Evolutionary conservation across 2,888 invertebrate genomes (phyloP), one percentile per base, ranked within the genome.

Genomic region (Mythimna pallens): DNA sequence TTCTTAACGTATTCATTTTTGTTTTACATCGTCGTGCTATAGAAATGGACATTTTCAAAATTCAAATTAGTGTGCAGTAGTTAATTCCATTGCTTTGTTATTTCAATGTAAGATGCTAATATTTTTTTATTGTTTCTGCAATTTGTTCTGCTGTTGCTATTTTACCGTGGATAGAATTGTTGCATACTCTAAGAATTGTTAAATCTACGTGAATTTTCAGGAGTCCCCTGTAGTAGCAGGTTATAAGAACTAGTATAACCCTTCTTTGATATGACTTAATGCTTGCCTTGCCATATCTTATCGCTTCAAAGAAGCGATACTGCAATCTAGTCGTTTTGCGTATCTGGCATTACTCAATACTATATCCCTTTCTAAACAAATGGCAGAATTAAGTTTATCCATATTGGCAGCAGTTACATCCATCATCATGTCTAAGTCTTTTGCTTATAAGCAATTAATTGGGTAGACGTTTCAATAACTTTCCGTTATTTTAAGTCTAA

Each of bases 251-350:
- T 34, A 54, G 54, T 47, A 61, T 58, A 68, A 54, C 54, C 36
- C 36, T 9, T 67, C 47, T 57, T 59, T 66, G 30, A 79, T 61
- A 34, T 57, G 40, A 64, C 52, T 61, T 61, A 58, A 61, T 62
- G 36, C 57, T 74, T 67, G 69, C 22, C 65, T 55, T 69, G 34
- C 52, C 55, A 59, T 83, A 80, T 80, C 76, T 80, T 81, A 81
- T 80, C 80, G 47, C 1, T 83, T 83, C 65, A 59, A 55, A 67
- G 43, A 80, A 83, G 52, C n/a, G 34, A 50, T 61, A 12, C 25
- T 59, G 25, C 52, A 59, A 66, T 64, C 30, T 61, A 22, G 54
- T 30, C 54, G 43, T 75, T 80, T 67, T 67, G 40, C 52, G 50
- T 59, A 17, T 62, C 6, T 58, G 17, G 8, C 55, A 55, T 75